Conservation (phyloP, 2,113 vertebrate genomes). For the Lathamus discolor region DNA sequence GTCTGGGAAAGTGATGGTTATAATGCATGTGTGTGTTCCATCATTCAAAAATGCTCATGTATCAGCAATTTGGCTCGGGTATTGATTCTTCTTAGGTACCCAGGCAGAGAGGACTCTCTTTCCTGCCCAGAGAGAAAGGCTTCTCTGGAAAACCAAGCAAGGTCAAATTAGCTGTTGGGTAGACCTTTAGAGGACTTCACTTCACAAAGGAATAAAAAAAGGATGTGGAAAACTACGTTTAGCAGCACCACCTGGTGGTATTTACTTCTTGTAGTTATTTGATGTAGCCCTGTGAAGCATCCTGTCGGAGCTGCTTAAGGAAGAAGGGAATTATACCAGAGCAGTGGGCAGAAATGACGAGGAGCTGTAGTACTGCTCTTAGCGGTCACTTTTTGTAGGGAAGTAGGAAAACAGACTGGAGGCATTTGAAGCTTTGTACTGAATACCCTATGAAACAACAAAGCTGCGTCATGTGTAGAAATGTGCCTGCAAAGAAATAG, state of each 20-base stretch:
- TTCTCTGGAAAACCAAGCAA: background rate
- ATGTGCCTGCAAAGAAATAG: background rate
- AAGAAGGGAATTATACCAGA: background rate
- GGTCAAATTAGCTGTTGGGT: background rate
- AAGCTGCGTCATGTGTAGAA: background rate
- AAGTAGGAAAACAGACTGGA: background rate
- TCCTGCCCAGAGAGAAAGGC: background rate
- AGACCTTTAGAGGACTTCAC: background rate
- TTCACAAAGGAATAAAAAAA: background rate
- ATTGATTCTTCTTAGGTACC: background rate
- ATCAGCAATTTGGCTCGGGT: background rate
- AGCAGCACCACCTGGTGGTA: conserved; percentile 20
- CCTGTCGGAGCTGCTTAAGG: rapidly evolving
- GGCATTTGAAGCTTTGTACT: background rate
- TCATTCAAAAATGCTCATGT: background rate
- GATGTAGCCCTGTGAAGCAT: rapidly evolving
- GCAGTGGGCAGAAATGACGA: background rate
- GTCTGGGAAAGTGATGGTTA: too few relatives aligned
- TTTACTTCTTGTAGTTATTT: background rate
- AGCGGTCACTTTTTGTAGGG: background rate
- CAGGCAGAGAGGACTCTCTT: background rate
- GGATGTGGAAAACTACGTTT: background rate
- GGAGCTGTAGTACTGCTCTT: background rate
- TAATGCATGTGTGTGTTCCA: background rate
- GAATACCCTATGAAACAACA: background rate